Base-by-base conservation (phyloP, 1,140 invertebrate genomes). In the Neodiprion pinetum region DNA sequence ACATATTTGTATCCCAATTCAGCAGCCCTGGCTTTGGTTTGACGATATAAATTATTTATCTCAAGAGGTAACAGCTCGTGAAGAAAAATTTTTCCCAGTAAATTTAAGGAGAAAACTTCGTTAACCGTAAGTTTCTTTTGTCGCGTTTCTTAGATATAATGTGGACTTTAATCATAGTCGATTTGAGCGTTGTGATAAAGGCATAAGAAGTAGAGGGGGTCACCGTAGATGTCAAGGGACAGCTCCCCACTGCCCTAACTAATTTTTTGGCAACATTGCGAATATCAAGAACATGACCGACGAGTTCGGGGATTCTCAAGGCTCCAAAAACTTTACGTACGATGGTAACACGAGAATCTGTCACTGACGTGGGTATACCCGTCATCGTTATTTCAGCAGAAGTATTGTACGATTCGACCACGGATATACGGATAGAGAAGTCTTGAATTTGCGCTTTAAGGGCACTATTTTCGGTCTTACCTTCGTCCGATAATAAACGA, bases 221-320 rank as follows among this genome's bases (percentile, higher is more conserved):
- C 17, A 21, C 17, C 17, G 17, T 21, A 21, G 17, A 21, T 21
- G 17, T 21, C 17, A 21, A 21, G 17, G 17, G 17, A 21, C 17
- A 21, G 17, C 17, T 48, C 7, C 68, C 68, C 11, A 70, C 21
- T 23, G 68, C 68, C 9, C 10, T 9, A 10, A 48, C 40, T 14
- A 48, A 23, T 23, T 70, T 70, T 48, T 70, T 23, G 10, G 9
- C 10, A 14, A 70, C 28, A 7, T 7, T 7, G 7, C 68, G 14
- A 21, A 70, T 70, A 12, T n/a, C 14, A 71, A 70, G 68, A n/a
- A 70, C 17, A 23, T 70, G 28, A 70, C 68, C 14, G 21, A 23
- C 7, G 0, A 70, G 68, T 8, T 23, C 68, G 68, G 14, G 8
- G 7, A 70, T 28, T 28, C 68, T 48, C 14, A 70, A 48, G 21